Base-by-base conservation (phyloP, 2,113 vertebrate genomes). In the Serilophus lunatus region DNA sequence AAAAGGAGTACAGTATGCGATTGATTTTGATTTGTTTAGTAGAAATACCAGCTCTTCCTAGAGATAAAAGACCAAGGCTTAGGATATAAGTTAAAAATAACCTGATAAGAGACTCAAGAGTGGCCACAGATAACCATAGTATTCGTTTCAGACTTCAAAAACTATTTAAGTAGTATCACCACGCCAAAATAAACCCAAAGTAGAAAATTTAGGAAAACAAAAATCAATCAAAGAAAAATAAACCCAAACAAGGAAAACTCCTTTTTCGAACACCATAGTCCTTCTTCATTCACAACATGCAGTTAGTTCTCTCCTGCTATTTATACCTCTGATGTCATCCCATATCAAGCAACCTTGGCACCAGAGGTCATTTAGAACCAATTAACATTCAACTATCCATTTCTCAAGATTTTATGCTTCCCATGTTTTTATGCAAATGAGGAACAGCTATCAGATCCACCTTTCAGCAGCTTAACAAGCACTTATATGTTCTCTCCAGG, bases 341-440 rank as follows among this genome's bases (percentile, higher is more conserved):
- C 56, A 16, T 7, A 50, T 3, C 3, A 5, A 86, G 56, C 29
- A n/a, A 10, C 33, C 36, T 28, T 47, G 29, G 42, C 54, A 31
- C n/a, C 4, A 19, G 6, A 42, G 49, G 18, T 71, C 81, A 20
- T 40, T 68, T 49, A 3, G 33, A 35, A 13, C 4, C 18, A 75
- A 29, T 22, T 35, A 85, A 11, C 40, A 35, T 6, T 38, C 33
- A 54, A 4, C 22, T 40, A 2, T 3, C 9, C 2, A 0, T 57
- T 72, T 53, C 49, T 40, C 49, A 59, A 88, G 56, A 23, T 61
- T 1, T 0, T 3, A 1, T 64, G 47, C 26, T 61, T 59, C 6
- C 1, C 10, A 0, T 24, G 24, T 17, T 81, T 70, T 64, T 23
- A 26, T 19, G 49, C 35, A 57, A 19, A 5, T 2, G 3, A 72